Evolutionary conservation across 1,140 invertebrate genomes (phyloP), one percentile per base, ranked within the genome.

Genomic region (Bombus cullumanus): DNA sequence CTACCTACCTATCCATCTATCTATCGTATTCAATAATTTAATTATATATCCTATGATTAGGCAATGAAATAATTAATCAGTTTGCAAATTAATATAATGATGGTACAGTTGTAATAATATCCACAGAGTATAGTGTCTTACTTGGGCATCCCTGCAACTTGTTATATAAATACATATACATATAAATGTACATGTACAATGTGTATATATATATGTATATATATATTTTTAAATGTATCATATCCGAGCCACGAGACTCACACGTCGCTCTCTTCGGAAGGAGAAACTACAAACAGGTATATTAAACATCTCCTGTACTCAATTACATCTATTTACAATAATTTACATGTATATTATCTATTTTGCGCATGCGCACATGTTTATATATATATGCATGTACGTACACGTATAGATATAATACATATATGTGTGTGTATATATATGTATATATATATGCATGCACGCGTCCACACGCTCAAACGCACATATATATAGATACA

Each of bases 181-280:
- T 62, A 62, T 62, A 62, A 62, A 62, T 66, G 64, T 66, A 31
- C 64, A 31, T 8, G n/a, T 31, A 31, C 1, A 31, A 53, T 31
- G n/a, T 31, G 15, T 15, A 28, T 41, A 13, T 25, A 62, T n/a
- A 43, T 18, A 43, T 39, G n/a, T 68, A 43, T 31, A 68, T 66
- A 64, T 43, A 62, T 41, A 62, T 39, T 81, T 41, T 22, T 80
- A 68, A 93, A 91, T 93, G 92, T 94, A 96, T 96, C 96, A 96
- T 96, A 96, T 96, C 96, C 96, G 96, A 96, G 96, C 96, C 96
- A 96, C 94, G 92, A 95, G 92, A 94, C 92, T 78, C 75, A 90
- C 83, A 90, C 91, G 90, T 91, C 85, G 92, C 91, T 94, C 92
- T 91, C 91, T 89, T 88, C 57, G 81, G 31, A 84, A 78, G 74